Base-by-base conservation (phyloP, 2,797 vertebrate species). In the Pogonophryne albipinna region DNA sequence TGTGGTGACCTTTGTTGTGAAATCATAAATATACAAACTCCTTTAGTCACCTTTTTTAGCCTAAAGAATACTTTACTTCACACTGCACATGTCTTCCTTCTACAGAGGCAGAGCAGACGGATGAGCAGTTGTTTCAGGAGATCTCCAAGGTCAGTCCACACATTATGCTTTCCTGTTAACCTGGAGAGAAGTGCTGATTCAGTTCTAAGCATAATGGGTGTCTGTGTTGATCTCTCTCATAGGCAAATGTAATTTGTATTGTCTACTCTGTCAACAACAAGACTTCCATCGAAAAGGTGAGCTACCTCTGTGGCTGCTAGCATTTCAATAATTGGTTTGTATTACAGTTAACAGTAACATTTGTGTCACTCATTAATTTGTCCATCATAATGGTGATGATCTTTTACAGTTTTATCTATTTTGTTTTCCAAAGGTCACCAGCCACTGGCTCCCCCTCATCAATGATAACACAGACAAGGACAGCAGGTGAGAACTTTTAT, bases 381-480 rank as follows among this genome's bases (percentile, higher is more conserved):
- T 17, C 42, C 38, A 0, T 73, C 3, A 56, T 15, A 52, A 49
- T 19, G 15, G 6, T 31, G 55, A n/a, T 27, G 0, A 6, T 62
- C 0, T 23, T 38, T 7, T 10, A 6, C 0, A 6, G 66, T 34
- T 51, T 27, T 16, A 59, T 34, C 34, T 38, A 7, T 38, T 66
- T 62, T 77, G 46, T 53, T 51, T 68, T 58, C 20, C 34, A 2
- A 23, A 99, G 98, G 97, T 99, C 84, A 99, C 97, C 16, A 98
- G 96, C 90, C 96, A 97, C 83, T 99, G 98, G 97, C 98, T 99
- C 87, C 98, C 98, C 65, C 96, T 99, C 70, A 99, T 99, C 86
- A 98, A 94, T 69, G 97, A 99, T 88, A 97, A 97, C 92, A 99
- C 96, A 45, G 98, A 99, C 93, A 99, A 99, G 94, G 97, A 99